These are phyloP conservation scores for Drosophila kohkoa DNA, from an alignment of 1,140 invertebrate species.

Conservation along the genomic window DNA sequence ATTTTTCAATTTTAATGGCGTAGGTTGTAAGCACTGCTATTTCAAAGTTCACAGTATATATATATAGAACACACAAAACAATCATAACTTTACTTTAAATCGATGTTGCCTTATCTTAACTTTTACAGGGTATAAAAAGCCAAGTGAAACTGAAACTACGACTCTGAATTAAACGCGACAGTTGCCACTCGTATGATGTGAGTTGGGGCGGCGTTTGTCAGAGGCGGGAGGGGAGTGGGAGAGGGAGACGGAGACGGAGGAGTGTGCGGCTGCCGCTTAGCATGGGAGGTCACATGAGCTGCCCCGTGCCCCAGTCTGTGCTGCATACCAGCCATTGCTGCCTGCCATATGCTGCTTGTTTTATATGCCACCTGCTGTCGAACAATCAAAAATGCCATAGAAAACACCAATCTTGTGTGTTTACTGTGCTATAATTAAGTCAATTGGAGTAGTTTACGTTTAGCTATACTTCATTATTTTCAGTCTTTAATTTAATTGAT, in stretches of 20 bases:
- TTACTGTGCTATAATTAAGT: background rate
- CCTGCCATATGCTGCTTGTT: background rate
- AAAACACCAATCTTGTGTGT: background rate
- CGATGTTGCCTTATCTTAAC: background rate
- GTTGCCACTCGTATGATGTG: slow-evolving; percentile 3
- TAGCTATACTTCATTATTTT: background rate
- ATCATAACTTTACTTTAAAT: no score
- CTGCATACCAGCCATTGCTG: slow-evolving; percentile 22
- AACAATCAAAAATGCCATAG: slow-evolving; percentile 8
- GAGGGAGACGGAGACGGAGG: no score
- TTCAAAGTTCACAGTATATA: no score
- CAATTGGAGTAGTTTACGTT: background rate
- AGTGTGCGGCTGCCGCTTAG: no score
- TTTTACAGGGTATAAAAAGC: slow-evolving; percentile 14
- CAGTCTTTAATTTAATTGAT: background rate
- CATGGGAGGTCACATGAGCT: slow-evolving; percentile 18
- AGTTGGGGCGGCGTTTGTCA: background rate
- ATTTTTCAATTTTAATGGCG: no score
- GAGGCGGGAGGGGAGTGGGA: background rate
- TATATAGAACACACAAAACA: no score
- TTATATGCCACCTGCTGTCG: slow-evolving; percentile 17
- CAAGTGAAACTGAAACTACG: slow-evolving; percentile 14
- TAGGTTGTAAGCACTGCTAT: no score
- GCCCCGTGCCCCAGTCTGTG: slow-evolving; percentile 28
- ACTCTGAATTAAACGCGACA: slow-evolving; percentile 16